Evolutionary conservation across 1,140 invertebrate species (phyloP).

Genomic region (Caenorhabditis remanei): DNA sequence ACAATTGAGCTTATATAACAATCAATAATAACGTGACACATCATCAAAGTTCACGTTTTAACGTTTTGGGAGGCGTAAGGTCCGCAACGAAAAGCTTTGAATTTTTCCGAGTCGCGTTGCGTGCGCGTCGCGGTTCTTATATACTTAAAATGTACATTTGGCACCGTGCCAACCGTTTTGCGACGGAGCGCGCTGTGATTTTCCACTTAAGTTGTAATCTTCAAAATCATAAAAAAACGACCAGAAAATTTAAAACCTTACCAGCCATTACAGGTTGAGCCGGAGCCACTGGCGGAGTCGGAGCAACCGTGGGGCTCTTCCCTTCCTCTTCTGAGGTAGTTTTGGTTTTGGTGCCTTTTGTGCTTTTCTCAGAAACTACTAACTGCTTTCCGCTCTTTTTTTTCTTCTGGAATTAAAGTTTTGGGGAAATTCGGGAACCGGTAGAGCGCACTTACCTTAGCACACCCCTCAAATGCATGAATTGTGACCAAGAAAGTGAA

Average conservation of each 20-base stretch:
- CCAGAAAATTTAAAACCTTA: neutral
- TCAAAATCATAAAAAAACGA: too few relatives aligned
- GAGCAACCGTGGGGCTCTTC: neutral
- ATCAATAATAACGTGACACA: too few relatives aligned
- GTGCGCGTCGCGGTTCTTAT: too few relatives aligned
- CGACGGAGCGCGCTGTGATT: too few relatives aligned
- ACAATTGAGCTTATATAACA: too few relatives aligned
- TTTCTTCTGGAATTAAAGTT: neutral
- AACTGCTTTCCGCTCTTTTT: neutral
- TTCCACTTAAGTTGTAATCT: too few relatives aligned
- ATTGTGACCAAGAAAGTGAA: neutral
- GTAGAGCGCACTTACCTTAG: neutral
- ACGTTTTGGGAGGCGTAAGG: too few relatives aligned
- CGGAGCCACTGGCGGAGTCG: neutral
- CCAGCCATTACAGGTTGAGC: conserved; percentile 17
- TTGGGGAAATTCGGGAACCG: neutral
- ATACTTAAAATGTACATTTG: too few relatives aligned
- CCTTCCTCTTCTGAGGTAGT: neutral
- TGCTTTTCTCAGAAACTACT: neutral
- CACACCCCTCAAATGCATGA: neutral
- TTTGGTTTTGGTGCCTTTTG: neutral
- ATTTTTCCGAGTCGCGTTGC: too few relatives aligned
- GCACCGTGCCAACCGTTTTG: too few relatives aligned
- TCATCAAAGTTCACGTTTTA: too few relatives aligned
- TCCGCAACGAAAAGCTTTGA: too few relatives aligned